Evolutionary conservation across 2,113 vertebrate genomes (phyloP).

Genomic region (Desmodus rotundus): DNA sequence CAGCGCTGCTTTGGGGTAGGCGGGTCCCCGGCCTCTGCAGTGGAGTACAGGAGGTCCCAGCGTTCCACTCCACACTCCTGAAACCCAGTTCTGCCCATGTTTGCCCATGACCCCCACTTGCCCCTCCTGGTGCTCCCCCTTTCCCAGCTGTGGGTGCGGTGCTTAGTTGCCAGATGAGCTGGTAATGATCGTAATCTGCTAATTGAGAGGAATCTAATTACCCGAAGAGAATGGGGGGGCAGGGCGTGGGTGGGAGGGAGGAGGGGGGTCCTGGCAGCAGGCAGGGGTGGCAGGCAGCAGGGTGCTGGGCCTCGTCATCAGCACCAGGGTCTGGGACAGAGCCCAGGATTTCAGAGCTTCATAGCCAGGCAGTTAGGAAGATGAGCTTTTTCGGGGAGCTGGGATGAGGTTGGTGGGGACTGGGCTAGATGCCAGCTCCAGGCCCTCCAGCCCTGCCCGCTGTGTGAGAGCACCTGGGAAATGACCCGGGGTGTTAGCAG

Average conservation of each 20-base stretch:
- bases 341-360: constrained; percentile 29
- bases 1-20: neutral
- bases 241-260: constrained; percentile 38
- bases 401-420: neutral
- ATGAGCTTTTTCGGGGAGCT: neutral
- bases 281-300: constrained; percentile 35
- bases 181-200: constrained; percentile 90
- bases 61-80: neutral
- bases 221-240: constrained; percentile 82
- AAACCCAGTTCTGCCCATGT: neutral
- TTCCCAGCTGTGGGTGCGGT: constrained; percentile 68
- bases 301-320: constrained; percentile 28
- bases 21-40: neutral
- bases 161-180: constrained; percentile 83
- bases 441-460: neutral
- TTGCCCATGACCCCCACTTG: constrained; percentile 49
- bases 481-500: neutral
- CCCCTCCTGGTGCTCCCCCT: constrained; percentile 43
- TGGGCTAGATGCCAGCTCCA: neutral
- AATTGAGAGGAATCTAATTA: constrained; percentile 91
- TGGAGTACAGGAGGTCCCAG: neutral
- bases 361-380: neutral
- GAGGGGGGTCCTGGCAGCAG: constrained; percentile 56
- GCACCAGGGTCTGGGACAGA: constrained; percentile 29
- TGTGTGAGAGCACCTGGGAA: neutral